Conservation (phyloP, 2,113 vertebrate genomes). For the Plestiodon gilberti region DNA sequence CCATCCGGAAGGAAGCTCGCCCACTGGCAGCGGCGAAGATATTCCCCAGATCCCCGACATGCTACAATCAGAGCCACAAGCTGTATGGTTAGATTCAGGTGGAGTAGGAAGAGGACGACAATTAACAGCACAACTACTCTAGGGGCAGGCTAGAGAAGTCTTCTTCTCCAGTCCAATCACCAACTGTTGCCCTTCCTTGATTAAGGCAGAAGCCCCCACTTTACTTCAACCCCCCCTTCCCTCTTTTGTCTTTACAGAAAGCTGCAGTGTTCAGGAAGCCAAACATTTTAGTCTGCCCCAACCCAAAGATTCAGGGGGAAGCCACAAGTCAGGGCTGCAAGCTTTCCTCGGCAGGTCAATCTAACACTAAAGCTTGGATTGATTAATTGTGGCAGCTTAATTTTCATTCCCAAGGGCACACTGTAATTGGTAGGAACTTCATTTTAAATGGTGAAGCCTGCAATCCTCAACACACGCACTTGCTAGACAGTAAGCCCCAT, state of each 20-base stretch:
- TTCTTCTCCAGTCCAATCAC: background rate
- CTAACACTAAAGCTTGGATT: no score
- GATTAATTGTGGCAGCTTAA: no score
- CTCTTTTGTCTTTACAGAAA: background rate
- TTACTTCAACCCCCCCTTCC: background rate
- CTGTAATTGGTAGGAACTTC: background rate
- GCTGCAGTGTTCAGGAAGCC: background rate
- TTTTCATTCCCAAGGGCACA: background rate
- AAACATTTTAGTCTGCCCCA: background rate
- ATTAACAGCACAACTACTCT: background rate
- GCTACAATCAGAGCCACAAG: conserved; percentile 68
- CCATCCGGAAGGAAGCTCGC: conserved; percentile 83
- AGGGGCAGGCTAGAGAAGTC: no score
- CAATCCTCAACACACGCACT: no score
- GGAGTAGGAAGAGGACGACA: background rate
- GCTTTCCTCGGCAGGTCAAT: background rate
- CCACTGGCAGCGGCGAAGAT: conserved; percentile 77
- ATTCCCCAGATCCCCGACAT: conserved; percentile 90
- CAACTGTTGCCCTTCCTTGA: background rate
- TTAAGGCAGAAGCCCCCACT: background rate
- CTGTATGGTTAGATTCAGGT: background rate
- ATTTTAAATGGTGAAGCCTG: background rate
- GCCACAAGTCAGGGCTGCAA: background rate
- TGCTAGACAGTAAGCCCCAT: no score
- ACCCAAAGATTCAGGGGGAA: background rate